phyloP scores from a whole-genome alignment of 2,113 vertebrate genomes.

The Syngnathus typhle region DNA sequence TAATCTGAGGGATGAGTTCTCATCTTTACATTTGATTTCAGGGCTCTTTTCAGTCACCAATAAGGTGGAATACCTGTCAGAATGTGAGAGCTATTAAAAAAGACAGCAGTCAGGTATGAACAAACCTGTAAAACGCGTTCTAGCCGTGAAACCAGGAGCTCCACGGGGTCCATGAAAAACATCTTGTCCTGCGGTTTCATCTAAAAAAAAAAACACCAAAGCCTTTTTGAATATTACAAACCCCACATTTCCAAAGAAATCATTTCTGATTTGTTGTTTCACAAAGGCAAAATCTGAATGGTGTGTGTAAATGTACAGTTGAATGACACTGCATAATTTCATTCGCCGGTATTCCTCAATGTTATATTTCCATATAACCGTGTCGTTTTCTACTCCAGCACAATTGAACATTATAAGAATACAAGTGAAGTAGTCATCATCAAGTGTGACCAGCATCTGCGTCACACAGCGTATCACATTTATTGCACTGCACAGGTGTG shows the following conservation, averaged over 20 bases:
- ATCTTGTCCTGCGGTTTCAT: conserved; percentile 80
- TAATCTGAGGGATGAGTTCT: conserved; percentile 62
- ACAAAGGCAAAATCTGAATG: too few relatives aligned
- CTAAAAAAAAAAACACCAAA: conserved; percentile 58
- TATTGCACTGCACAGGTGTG: too few relatives aligned
- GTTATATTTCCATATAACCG: too few relatives aligned
- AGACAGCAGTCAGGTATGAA: neutral
- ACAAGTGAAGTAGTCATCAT: too few relatives aligned
- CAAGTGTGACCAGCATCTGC: too few relatives aligned
- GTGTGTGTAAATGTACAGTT: too few relatives aligned
- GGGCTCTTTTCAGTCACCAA: neutral
- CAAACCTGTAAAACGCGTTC: conserved; percentile 76
- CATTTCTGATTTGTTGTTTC: neutral
- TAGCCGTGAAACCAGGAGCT: conserved; percentile 70
- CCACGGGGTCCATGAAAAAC: conserved; percentile 77
- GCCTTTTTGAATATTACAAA: neutral
- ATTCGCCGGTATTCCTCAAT: too few relatives aligned
- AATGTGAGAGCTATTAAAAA: conserved; percentile 12
- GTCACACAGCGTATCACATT: too few relatives aligned
- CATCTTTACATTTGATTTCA: neutral
- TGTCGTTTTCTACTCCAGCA: too few relatives aligned
- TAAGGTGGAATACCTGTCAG: neutral
- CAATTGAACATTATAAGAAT: too few relatives aligned
- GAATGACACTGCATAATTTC: too few relatives aligned
- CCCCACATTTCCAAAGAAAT: neutral